These are phyloP conservation scores for Pelodiscus sinensis DNA, from an alignment of 2,113 vertebrate species.

Conservation along the genomic window DNA sequence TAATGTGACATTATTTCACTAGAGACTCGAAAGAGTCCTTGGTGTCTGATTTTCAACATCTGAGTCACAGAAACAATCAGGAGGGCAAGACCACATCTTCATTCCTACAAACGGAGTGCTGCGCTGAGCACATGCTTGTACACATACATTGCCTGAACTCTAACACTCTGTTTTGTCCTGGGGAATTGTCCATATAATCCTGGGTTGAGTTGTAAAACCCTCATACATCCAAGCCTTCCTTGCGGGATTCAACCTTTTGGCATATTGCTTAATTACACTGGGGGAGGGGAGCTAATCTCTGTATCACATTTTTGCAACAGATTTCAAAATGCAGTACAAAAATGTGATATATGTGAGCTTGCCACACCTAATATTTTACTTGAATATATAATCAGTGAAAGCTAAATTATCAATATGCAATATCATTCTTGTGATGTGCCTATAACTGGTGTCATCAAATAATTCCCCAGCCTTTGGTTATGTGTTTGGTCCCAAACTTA, in stretches of 20 bases:
- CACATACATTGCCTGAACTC: neutral
- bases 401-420: neutral
- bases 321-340: neutral
- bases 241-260: neutral
- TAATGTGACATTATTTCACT: conserved; percentile 48
- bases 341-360: neutral
- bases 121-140: neutral
- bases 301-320: neutral
- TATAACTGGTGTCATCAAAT: neutral
- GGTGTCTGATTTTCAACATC: neutral
- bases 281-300: neutral
- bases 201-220: conserved; percentile 30
- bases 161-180: neutral
- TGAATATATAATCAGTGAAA: neutral
- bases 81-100: conserved; percentile 27
- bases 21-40: conserved; percentile 45
- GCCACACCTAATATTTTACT: no score
- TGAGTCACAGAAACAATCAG: conserved; percentile 32
- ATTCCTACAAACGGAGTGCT: neutral
- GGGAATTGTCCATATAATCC: neutral
- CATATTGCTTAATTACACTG: neutral
- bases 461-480: neutral
- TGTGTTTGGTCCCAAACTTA: neutral
- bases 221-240: neutral
- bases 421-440: neutral